Conservation (phyloP, 2,888 invertebrate species). For the Latheticus oryzae region DNA sequence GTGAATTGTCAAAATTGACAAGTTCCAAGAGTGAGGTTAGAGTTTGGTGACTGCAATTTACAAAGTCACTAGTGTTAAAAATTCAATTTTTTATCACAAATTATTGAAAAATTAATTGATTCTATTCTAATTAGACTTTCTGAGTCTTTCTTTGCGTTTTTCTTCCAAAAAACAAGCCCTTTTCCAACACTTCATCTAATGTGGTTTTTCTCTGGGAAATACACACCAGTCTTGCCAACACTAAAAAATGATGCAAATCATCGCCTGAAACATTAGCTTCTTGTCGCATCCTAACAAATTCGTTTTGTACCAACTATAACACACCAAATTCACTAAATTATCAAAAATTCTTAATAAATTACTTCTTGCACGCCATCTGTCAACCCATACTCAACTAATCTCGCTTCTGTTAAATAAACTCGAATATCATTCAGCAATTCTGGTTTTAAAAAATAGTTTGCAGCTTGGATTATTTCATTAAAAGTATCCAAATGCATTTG, state of each 20-base stretch:
- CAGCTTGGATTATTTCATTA: constrained; percentile 76
- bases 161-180: constrained; percentile 75
- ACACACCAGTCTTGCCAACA: constrained; percentile 79
- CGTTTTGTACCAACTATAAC: constrained; percentile 78
- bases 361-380: constrained; percentile 75
- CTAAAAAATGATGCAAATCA: constrained; percentile 81
- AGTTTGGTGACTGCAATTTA: no score
- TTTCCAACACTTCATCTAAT: constrained; percentile 76
- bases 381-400: constrained; percentile 74
- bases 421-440: constrained; percentile 77
- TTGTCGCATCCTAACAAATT: constrained; percentile 85
- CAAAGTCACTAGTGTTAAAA: no score
- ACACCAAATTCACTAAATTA: constrained; percentile 23
- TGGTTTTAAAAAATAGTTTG: constrained; percentile 77
- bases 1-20: no score
- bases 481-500: constrained; percentile 71
- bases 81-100: no score
- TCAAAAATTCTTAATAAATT: constrained; percentile 39
- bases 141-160: constrained; percentile 66
- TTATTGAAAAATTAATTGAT: no score
- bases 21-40: no score
- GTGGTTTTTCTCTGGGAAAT: constrained; percentile 73
- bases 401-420: constrained; percentile 75
- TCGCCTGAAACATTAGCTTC: constrained; percentile 75
- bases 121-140: no score